These are phyloP conservation scores for Eulithis prunata DNA, from an alignment of 2,888 invertebrate species.

Conservation along the genomic window DNA sequence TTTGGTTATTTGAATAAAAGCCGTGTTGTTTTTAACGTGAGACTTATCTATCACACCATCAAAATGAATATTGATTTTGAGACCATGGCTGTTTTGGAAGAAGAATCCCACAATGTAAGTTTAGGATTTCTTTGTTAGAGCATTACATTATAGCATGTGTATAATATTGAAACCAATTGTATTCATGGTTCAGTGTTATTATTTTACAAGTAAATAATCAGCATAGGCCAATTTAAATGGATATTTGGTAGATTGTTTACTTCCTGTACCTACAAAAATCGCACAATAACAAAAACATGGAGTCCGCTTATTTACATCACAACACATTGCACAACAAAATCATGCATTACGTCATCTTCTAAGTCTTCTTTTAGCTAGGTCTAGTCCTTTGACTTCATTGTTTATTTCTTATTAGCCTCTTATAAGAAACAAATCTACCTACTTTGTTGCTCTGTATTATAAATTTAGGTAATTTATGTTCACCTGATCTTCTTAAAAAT, in stretches of 20 bases:
- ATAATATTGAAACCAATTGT: constrained; percentile 11
- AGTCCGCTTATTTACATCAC: constrained; percentile 38
- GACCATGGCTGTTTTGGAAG: constrained; percentile 86
- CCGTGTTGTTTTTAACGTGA: constrained; percentile 57
- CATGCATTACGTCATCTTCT: constrained; percentile 56
- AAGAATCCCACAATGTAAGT: constrained; percentile 86
- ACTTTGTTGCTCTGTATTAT: too few relatives aligned
- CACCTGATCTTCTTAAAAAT: too few relatives aligned
- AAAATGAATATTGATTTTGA: constrained; percentile 85
- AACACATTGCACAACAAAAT: constrained; percentile 65
- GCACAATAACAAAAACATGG: constrained; percentile 34
- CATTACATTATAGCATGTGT: constrained; percentile 32
- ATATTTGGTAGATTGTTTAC: constrained; percentile 28
- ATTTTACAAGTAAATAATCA: too few relatives aligned
- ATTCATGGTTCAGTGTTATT: not conserved
- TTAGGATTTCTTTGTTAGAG: constrained; percentile 56
- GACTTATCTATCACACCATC: constrained; percentile 26
- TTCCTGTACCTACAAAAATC: constrained; percentile 15
- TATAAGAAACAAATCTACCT: not conserved
- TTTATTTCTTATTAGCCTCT: constrained; percentile 20
- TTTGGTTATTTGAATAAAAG: constrained; percentile 53
- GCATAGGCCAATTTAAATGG: not conserved
- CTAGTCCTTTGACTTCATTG: not conserved
- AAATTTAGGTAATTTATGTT: too few relatives aligned
- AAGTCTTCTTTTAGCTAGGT: not conserved